phyloP scores from a whole-genome alignment of 2,113 vertebrate genomes.

The Phrynosoma blainvillii region DNA sequence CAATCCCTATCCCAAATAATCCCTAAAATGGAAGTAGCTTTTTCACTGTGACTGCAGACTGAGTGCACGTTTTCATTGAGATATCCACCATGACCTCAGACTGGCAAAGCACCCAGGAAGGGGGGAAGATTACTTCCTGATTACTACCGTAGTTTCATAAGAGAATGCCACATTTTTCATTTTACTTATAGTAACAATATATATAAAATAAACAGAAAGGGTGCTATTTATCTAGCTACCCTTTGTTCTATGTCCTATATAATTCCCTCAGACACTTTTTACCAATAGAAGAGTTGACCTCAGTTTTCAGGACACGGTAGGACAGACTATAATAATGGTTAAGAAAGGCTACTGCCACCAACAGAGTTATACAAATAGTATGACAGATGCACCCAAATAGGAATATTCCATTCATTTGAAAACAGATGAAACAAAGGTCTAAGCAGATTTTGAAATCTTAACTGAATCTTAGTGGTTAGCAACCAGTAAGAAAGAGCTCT shows the following conservation, averaged over 20 bases:
- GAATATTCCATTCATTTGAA: neutral
- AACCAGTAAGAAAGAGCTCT: neutral
- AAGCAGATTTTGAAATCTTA: neutral
- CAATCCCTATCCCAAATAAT: neutral
- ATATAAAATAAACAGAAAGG: neutral
- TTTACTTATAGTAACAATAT: neutral
- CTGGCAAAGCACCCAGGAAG: neutral
- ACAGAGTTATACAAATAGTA: neutral
- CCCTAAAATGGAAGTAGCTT: neutral
- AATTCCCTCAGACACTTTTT: neutral
- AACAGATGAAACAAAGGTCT: neutral
- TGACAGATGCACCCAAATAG: constrained; percentile 14
- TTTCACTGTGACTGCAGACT: neutral
- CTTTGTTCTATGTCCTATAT: neutral
- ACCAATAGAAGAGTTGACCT: neutral
- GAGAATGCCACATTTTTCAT: neutral
- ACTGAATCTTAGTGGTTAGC: neutral
- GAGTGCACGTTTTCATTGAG: neutral
- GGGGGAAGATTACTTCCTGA: neutral
- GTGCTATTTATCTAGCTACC: neutral
- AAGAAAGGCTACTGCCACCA: neutral
- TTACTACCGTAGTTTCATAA: neutral
- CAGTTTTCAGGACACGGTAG: neutral
- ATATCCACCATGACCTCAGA: neutral
- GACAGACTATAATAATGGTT: neutral